Percentiles rank a stretch among this genome's conserved stretches.
These are phyloP conservation scores for Podocnemis expansa DNA, from an alignment of 2,113 vertebrate species.

Conservation along the genomic window DNA sequence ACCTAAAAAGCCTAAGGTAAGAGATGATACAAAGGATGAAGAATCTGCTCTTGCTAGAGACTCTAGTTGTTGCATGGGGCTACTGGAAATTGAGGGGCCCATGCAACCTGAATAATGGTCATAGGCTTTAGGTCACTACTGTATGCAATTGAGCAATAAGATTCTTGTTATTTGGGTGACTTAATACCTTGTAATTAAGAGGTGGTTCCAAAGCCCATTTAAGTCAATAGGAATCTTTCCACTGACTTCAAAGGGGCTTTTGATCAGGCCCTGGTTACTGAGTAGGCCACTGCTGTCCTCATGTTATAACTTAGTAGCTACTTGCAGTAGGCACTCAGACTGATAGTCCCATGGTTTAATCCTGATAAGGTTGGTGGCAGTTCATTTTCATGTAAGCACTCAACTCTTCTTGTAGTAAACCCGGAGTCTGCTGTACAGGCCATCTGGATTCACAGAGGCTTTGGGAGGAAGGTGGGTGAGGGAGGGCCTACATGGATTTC, in stretches of 20 bases:
- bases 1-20: neutral
- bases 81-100: neutral
- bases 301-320: constrained; percentile 17
- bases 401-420: neutral
- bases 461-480: neutral
- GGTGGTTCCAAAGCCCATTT: constrained; percentile 45
- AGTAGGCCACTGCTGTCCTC: constrained; percentile 2
- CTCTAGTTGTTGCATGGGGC: neutral
- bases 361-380: neutral
- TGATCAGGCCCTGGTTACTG: constrained; percentile 45
- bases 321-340: constrained; percentile 11
- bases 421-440: neutral
- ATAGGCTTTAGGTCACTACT: constrained; percentile 36
- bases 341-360: neutral
- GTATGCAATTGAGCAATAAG: constrained; percentile 46
- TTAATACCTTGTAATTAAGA: constrained; percentile 35
- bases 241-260: constrained; percentile 62
- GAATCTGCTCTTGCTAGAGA: neutral
- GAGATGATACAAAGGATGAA: neutral
- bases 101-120: neutral
- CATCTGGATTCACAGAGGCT: neutral
- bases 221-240: constrained; percentile 59
- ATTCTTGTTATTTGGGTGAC: constrained; percentile 12
- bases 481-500: neutral
- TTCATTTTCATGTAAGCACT: neutral